Base-by-base conservation (phyloP, 1,140 invertebrate genomes). In the Magallana ariakensis region DNA sequence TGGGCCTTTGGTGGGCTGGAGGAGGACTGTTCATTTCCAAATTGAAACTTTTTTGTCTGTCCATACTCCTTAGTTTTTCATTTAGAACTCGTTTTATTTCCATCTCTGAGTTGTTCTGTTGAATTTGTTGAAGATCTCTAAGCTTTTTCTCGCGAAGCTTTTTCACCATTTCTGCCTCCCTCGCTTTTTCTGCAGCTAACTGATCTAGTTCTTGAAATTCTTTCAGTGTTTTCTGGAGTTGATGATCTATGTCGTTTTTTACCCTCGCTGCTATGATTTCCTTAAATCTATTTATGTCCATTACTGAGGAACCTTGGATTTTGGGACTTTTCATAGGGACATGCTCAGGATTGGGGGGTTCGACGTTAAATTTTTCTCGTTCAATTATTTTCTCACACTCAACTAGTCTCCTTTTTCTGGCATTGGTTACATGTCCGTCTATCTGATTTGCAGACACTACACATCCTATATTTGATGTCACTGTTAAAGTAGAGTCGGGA, bases 121-220 rank as follows among this genome's bases (percentile, higher is more conserved):
- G 66, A 75, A 75, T 75, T 26, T 13, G 22, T 10, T 75, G 66
- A 75, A 75, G 66, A 33, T 75, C 66, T 75, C 22, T 75, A 26
- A 75, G 66, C 22, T 75, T 75, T 75, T 75, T 19, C 66, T 75
- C 66, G 33, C 66, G 66, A 0, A 75, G 22, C 13, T 75, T 19
- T 10, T 26, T 75, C 10, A 75, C 11, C 22, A 26, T 10, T 75
- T 75, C 66, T 8, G 66, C 66, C 66, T 75, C 66, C 22, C 66
- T 19, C 1, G 66, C 66, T 33, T 75, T 75, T 26, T 75, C 66
- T 8, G 66, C 5, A 10, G 15, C 66, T 13, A 75, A 26, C 22
- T 75, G 66, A 26, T 75, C 66, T 75, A 75, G 22, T 75, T 75
- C 66, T 13, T 26, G 66, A 75, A 75, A 75, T 75, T 75, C 66